A percentile compares a stretch with the other conserved stretches of the same genome.
These are phyloP conservation scores for Ifrita kowaldi DNA, from an alignment of 2,113 vertebrate species.

Conservation along the genomic window DNA sequence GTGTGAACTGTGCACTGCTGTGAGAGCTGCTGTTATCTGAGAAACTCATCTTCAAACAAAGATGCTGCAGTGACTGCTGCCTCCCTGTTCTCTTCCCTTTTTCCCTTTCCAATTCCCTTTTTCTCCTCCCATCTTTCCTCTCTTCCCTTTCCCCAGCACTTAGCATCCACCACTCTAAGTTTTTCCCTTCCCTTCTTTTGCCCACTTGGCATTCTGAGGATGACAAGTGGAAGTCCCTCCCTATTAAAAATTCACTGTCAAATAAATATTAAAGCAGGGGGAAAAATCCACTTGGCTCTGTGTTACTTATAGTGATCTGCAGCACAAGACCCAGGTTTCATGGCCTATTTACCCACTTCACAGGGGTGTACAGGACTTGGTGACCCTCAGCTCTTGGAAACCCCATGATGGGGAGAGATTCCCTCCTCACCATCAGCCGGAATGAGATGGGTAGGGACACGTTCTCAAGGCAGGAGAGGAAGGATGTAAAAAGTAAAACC, in stretches of 20 bases:
- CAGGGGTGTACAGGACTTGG: not conserved
- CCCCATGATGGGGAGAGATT: not conserved
- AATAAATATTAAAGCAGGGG: conserved; percentile 31
- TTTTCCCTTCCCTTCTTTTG: not conserved
- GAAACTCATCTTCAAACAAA: not conserved
- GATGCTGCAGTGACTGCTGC: not conserved
- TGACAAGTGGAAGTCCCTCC: not conserved
- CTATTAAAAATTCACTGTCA: conserved; percentile 34
- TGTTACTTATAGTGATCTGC: not conserved
- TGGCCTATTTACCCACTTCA: not conserved
- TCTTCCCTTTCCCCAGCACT: not conserved
- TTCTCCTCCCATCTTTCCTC: not conserved
- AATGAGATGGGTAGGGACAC: not conserved
- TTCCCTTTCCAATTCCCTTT: not conserved
- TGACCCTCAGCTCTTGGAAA: not conserved
- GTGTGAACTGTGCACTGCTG: not conserved
- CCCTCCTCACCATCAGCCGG: not conserved
- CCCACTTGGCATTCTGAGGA: not conserved
- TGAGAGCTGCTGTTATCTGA: not conserved
- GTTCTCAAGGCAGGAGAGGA: not conserved
- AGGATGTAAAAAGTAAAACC: not conserved
- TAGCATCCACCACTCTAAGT: not conserved
- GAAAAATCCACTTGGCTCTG: not conserved
- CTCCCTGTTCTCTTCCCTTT: not conserved
- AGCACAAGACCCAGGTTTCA: not conserved